Conservation (phyloP, 2,888 invertebrate species). For the Prostheceraeus crozeri region DNA sequence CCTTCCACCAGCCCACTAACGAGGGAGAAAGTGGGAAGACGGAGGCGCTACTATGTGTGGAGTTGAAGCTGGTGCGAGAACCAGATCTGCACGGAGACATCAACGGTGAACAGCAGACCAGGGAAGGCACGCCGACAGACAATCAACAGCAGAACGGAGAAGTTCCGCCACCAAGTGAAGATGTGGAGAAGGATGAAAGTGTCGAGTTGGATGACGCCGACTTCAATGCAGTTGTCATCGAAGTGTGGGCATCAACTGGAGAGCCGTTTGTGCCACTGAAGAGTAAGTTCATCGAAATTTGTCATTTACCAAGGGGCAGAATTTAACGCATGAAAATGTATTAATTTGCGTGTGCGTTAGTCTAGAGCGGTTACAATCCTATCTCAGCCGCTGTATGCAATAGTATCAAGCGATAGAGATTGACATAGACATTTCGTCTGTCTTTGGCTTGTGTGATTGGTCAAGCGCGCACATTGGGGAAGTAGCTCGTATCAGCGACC, state of each 20-base stretch:
- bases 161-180: not conserved
- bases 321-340: no score
- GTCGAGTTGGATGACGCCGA: slow-evolving; percentile 34
- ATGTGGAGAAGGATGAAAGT: slow-evolving; percentile 31
- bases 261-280: slow-evolving; percentile 53
- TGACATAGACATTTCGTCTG: no score
- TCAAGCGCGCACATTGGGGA: no score
- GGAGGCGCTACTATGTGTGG: not conserved
- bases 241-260: slow-evolving; percentile 55
- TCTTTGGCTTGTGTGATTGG: no score
- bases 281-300: no score
- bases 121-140: not conserved
- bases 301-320: no score
- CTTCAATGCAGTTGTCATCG: slow-evolving; percentile 50
- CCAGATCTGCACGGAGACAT: no score
- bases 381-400: no score
- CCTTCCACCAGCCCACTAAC: not conserved
- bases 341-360: no score
- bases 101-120: not conserved
- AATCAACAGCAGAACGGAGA: not conserved
- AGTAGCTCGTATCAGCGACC: no score
- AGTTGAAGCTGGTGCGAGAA: not conserved
- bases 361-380: no score
- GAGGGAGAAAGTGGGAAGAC: not conserved
- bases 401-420: no score